phyloP scores from a whole-genome alignment of 2,888 invertebrate genomes.

The Julus scanicus region DNA sequence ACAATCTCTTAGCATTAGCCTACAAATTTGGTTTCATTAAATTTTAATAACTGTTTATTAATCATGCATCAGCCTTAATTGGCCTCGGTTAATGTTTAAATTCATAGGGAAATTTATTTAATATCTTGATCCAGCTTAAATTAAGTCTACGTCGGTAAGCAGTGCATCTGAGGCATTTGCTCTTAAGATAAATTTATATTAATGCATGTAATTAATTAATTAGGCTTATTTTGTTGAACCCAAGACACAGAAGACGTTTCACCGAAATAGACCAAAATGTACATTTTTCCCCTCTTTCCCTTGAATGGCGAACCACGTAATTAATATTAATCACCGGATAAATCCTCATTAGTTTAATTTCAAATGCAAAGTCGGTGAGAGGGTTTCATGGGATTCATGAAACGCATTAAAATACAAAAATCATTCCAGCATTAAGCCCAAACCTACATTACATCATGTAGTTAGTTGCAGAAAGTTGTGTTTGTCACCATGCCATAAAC shows the following conservation, averaged over 20 bases:
- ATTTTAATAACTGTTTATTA: not conserved
- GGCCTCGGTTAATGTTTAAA: constrained; percentile 1
- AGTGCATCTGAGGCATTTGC: not conserved
- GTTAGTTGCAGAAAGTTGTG: too few species aligned
- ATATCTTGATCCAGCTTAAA: not conserved
- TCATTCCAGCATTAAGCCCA: not conserved
- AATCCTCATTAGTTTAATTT: constrained; percentile 26
- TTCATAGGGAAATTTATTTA: not conserved
- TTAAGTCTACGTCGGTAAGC: not conserved
- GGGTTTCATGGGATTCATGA: not conserved
- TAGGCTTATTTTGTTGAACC: not conserved
- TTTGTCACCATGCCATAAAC: too few species aligned
- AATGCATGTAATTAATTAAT: not conserved
- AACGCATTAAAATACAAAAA: not conserved
- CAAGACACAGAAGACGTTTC: not conserved
- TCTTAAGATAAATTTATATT: not conserved
- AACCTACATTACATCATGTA: not conserved
- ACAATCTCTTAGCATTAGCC: not conserved
- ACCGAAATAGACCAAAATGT: not conserved
- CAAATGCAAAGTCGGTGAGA: not conserved
- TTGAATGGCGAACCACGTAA: not conserved
- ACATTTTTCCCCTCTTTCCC: not conserved
- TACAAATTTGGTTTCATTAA: not conserved
- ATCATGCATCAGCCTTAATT: constrained; percentile 33
- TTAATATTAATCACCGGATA: constrained; percentile 25